Conservation (phyloP, 2,797 vertebrate species). For the Telmatherina bonti region DNA sequence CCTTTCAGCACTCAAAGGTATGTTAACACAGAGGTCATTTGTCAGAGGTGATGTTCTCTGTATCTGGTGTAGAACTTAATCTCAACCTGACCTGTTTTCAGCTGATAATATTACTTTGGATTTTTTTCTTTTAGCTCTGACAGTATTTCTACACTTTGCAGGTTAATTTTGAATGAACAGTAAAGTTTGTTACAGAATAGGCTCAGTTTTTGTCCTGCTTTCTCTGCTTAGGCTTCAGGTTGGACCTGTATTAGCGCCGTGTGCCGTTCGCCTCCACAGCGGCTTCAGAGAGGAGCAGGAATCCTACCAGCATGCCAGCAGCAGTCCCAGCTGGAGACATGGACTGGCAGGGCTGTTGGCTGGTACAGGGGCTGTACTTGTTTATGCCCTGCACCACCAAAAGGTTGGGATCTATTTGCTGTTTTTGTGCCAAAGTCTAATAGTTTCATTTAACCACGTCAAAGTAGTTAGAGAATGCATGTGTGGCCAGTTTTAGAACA, state of each 20-base stretch:
- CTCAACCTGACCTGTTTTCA: too few relatives aligned
- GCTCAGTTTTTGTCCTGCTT: not conserved
- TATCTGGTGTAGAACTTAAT: not conserved
- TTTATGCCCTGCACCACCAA: slow-evolving; percentile 72
- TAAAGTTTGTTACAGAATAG: not conserved
- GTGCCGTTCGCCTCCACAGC: slow-evolving; percentile 59
- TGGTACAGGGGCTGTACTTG: slow-evolving; percentile 79
- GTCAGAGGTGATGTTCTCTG: not conserved
- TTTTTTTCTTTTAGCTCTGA: not conserved
- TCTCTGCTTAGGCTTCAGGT: slow-evolving; percentile 53
- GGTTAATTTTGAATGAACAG: not conserved
- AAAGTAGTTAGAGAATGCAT: not conserved
- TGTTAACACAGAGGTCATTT: not conserved
- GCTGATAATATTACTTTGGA: not conserved
- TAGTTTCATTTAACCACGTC: not conserved
- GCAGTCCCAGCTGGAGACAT: slow-evolving; percentile 67
- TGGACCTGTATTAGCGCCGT: slow-evolving; percentile 42
- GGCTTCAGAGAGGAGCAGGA: slow-evolving; percentile 51
- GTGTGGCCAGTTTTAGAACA: not conserved
- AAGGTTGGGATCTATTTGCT: slow-evolving; percentile 69
- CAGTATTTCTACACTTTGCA: not conserved
- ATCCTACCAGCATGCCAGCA: slow-evolving; percentile 32
- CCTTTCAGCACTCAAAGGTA: slow-evolving; percentile 67
- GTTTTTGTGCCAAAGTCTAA: not conserved
- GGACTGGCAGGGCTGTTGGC: slow-evolving; percentile 77